A percentile compares a stretch with the other conserved stretches of the same genome.
These are phyloP conservation scores for Anthopleura sola DNA, from an alignment of 64 coral and sea anemone genomes.

Conservation along the genomic window DNA sequence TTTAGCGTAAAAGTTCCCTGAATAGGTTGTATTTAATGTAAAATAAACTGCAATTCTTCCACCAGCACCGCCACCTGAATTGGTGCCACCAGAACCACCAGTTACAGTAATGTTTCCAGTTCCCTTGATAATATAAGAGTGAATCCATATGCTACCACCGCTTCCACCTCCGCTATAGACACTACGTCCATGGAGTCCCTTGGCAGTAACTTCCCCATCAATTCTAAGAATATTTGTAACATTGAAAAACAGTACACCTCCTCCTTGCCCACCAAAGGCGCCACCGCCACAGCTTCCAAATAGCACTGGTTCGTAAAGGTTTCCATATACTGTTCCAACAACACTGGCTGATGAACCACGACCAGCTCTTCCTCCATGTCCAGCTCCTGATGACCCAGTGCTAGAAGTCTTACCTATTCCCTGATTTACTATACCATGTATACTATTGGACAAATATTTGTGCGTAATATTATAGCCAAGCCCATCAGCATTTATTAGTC, in stretches of 20 bases:
- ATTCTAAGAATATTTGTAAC: conserved; percentile 80
- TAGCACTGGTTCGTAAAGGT: conserved; percentile 76
- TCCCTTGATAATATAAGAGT: conserved; percentile 80
- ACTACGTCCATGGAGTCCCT: conserved; percentile 47
- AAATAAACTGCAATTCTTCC: conserved; percentile 94
- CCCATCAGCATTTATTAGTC: conserved; percentile 67
- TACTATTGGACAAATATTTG: conserved; percentile 30
- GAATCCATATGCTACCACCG: conserved; percentile 91
- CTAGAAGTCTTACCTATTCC: conserved; percentile 48
- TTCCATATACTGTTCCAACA: conserved; percentile 72
- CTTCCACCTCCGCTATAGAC: conserved; percentile 81
- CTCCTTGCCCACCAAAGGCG: conserved; percentile 59
- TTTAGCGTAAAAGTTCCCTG: conserved; percentile 51
- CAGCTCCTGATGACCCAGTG: conserved; percentile 73
- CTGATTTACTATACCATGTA: conserved; percentile 76
- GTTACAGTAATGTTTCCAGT: conserved; percentile 63
- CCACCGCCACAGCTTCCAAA: conserved; percentile 94
- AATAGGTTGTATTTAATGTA: conserved; percentile 78
- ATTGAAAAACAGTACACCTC: conserved; percentile 94
- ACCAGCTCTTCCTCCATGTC: conserved; percentile 70
- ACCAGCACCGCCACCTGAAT: conserved; percentile 81
- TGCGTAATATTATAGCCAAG: conserved; percentile 76
- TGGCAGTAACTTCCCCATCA: conserved; percentile 73
- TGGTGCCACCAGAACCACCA: conserved; percentile 59
- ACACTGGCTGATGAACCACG: conserved; percentile 34